These are phyloP conservation scores for Lutra lutra DNA, from an alignment of 2,797 vertebrate genomes.

Conservation along the genomic window DNA sequence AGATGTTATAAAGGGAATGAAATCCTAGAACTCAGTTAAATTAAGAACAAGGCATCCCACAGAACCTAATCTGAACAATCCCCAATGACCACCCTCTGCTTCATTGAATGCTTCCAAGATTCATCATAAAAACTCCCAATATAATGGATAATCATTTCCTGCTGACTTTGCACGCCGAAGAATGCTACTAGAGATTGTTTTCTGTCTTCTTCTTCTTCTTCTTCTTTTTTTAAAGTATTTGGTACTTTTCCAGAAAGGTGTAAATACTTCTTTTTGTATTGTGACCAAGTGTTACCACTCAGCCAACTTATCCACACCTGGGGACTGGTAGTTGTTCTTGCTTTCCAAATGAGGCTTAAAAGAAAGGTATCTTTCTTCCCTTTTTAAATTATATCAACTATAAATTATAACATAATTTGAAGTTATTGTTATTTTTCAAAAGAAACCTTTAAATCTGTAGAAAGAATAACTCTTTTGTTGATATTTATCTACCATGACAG, in stretches of 20 bases:
- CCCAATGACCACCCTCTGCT: conserved; percentile 83
- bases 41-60: conserved; percentile 50
- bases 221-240: conserved; percentile 81
- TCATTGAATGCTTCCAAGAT: conserved; percentile 82
- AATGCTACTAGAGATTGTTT: conserved; percentile 83
- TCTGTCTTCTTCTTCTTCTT: not conserved
- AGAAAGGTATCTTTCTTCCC: conserved; percentile 76
- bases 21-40: conserved; percentile 68
- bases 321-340: conserved; percentile 73
- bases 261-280: conserved; percentile 86
- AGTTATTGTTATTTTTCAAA: conserved; percentile 80
- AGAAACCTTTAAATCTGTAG: conserved; percentile 81
- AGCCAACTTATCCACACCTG: conserved; percentile 58
- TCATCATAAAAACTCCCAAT: conserved; percentile 84
- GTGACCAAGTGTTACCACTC: conserved; percentile 80
- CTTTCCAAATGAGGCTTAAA: conserved; percentile 72
- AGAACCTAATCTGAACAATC: conserved; percentile 67
- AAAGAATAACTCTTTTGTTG: conserved; percentile 85
- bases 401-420: conserved; percentile 80
- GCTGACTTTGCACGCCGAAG: conserved; percentile 92
- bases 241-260: conserved; percentile 87
- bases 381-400: conserved; percentile 81
- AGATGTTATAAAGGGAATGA: conserved; percentile 87
- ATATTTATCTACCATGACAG: conserved; percentile 78
- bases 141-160: conserved; percentile 86